These are phyloP conservation scores for Drosophila fungiperda DNA, from an alignment of 2,888 invertebrate species.

Conservation along the genomic window DNA sequence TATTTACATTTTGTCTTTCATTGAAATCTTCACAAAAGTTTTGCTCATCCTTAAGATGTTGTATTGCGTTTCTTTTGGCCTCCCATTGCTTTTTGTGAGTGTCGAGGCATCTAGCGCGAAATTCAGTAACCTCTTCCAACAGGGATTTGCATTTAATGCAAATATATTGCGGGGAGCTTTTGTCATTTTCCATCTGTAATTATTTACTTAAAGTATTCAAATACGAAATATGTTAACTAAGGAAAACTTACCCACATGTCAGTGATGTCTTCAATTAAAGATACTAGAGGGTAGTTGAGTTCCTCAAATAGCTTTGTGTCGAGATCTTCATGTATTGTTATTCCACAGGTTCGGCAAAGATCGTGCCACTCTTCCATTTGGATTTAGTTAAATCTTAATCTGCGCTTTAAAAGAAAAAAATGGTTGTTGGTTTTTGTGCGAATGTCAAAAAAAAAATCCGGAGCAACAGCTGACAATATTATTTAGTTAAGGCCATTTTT, in stretches of 20 bases:
- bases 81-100: constrained; percentile 45
- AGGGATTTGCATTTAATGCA: constrained; percentile 47
- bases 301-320: constrained; percentile 45
- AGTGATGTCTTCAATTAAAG: constrained; percentile 58
- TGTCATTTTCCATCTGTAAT: constrained; percentile 48
- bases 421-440: constrained; percentile 16
- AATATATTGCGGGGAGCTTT: constrained; percentile 44
- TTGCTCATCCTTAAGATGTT: not conserved
- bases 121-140: constrained; percentile 37
- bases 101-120: constrained; percentile 53
- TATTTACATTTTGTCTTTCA: not conserved
- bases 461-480: not conserved
- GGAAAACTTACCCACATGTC: constrained; percentile 54
- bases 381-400: not conserved
- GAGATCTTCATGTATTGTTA: constrained; percentile 13
- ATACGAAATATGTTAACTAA: not conserved
- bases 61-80: constrained; percentile 14
- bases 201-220: not conserved
- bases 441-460: constrained; percentile 1
- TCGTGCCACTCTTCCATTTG: constrained; percentile 37
- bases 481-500: constrained; percentile 6
- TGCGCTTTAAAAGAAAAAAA: not conserved
- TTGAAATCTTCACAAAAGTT: not conserved
- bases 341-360: constrained; percentile 65
- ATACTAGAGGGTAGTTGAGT: constrained; percentile 41